phyloP scores from a whole-genome alignment of 2,113 vertebrate genomes.

The Nipponia nippon region DNA sequence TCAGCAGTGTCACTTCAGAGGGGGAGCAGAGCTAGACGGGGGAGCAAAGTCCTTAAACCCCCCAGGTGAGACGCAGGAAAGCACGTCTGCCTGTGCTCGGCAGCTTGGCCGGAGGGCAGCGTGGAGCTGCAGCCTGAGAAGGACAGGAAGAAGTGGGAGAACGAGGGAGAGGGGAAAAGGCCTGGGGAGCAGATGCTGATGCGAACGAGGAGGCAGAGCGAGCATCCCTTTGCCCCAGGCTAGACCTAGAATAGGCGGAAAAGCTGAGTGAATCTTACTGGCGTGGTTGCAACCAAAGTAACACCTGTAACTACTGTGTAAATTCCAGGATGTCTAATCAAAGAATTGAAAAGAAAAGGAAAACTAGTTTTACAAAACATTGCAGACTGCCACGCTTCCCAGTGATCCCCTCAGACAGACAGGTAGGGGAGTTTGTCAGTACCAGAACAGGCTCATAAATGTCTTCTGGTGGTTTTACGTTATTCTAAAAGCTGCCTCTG shows the following conservation, averaged over 20 bases:
- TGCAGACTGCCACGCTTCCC: not conserved
- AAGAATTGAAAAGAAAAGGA: not conserved
- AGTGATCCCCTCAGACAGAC: not conserved
- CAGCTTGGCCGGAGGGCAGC: not conserved
- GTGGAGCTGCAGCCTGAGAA: not conserved
- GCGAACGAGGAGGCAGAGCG: not conserved
- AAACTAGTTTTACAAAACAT: not conserved
- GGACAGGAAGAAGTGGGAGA: not conserved
- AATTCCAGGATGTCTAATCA: not conserved
- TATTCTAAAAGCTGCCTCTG: not conserved
- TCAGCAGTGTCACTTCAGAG: not conserved
- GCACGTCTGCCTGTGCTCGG: not conserved
- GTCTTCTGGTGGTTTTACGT: not conserved
- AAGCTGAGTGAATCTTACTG: not conserved
- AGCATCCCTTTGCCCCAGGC: not conserved
- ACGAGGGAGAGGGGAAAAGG: not conserved
- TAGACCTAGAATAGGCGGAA: not conserved
- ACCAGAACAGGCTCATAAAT: not conserved
- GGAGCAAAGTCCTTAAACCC: not conserved
- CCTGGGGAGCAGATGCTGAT: not conserved
- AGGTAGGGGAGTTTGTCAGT: not conserved
- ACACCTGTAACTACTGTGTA: not conserved
- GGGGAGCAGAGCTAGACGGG: not conserved
- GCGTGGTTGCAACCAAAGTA: not conserved
- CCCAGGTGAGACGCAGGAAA: not conserved